phyloP scores from a whole-genome alignment of 2,797 vertebrate species.

The Channallabes apus region DNA sequence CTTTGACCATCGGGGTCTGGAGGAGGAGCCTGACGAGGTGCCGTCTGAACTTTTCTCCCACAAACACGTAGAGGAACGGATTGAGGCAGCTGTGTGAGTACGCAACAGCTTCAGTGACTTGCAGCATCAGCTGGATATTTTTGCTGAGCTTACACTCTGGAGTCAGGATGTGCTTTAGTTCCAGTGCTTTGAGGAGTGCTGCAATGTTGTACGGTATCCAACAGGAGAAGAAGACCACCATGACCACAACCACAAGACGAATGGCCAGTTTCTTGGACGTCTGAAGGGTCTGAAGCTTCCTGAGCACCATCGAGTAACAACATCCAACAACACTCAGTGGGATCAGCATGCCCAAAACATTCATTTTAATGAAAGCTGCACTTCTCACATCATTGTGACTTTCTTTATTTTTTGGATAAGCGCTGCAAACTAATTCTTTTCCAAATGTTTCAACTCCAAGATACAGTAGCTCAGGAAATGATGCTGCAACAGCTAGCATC shows the following conservation, averaged over 20 bases:
- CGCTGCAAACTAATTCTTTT: not conserved
- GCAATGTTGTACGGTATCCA: conserved; percentile 86
- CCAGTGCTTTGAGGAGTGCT: conserved; percentile 75
- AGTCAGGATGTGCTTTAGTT: conserved; percentile 47
- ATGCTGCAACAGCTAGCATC: conserved; percentile 73
- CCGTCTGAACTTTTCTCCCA: conserved; percentile 85
- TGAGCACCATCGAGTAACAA: conserved; percentile 84
- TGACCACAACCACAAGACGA: conserved; percentile 79
- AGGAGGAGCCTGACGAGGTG: conserved; percentile 75
- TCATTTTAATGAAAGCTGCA: conserved; percentile 80
- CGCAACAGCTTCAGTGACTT: too few relatives aligned
- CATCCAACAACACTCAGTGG: conserved; percentile 80
- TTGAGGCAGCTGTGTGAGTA: conserved; percentile 74
- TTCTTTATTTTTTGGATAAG: not conserved
- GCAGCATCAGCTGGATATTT: conserved; percentile 66
- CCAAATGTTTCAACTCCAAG: conserved; percentile 60
- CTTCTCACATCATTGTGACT: conserved; percentile 59
- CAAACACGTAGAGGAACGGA: conserved; percentile 89
- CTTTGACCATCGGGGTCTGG: conserved; percentile 61
- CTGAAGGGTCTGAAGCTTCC: conserved; percentile 69
- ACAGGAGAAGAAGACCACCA: conserved; percentile 82
- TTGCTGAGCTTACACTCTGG: conserved; percentile 68
- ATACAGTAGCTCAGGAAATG: conserved; percentile 78
- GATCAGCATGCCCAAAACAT: conserved; percentile 79
- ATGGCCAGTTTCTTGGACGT: conserved; percentile 81